Evolutionary conservation across 2,113 vertebrate species (phyloP), one percentile per base, ranked within the genome.

Genomic region (Anas platyrhynchos): DNA sequence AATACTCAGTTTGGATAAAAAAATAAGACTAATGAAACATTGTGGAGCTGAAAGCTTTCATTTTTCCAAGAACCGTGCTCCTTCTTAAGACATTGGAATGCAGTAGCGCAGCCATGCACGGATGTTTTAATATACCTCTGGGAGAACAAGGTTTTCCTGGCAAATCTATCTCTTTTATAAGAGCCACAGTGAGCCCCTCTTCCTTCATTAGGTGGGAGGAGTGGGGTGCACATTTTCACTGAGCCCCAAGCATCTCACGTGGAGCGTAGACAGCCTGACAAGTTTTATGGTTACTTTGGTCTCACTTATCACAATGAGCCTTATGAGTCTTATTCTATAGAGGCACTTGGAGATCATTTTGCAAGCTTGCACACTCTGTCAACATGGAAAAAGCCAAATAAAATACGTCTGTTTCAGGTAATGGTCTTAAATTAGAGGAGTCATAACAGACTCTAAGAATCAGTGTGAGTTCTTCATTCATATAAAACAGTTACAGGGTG

Each of bases 391-490:
- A 93, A 65, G 93, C 82, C 91, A 96, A 95, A 97, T 91, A 96
- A 97, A 97, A 96, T 95, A 96, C 0, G 18, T 68, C 91, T 92
- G 91, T 92, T 94, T 89, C 89, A 95, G 91, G 93, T 92, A 97
- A 95, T 91, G 91, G 88, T 78, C 92, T 97, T 96, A 94, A 94
- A 97, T 97, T 97, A 97, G 84, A 92, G 93, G 56, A 97, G 93
- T 93, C 95, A 96, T 93, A 97, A 97, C 72, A 94, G 80, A 73
- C 43, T 91, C 73, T 96, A 81, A 95, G 84, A 93, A 94, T 58
- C 88, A 96, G 90, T 59, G 72, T 96, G 96, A 97, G 83, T 93
- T 96, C 87, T 95, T 94, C 91, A 93, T 93, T 96, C 94, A 96
- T 89, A 85, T 82, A 55, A 94, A 96, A 91, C 73, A 91, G 86